Percentiles rank a stretch among this genome's conserved stretches.
These are phyloP conservation scores for Sturmia bella DNA, from an alignment of 2,888 invertebrate species.

Conservation along the genomic window DNA sequence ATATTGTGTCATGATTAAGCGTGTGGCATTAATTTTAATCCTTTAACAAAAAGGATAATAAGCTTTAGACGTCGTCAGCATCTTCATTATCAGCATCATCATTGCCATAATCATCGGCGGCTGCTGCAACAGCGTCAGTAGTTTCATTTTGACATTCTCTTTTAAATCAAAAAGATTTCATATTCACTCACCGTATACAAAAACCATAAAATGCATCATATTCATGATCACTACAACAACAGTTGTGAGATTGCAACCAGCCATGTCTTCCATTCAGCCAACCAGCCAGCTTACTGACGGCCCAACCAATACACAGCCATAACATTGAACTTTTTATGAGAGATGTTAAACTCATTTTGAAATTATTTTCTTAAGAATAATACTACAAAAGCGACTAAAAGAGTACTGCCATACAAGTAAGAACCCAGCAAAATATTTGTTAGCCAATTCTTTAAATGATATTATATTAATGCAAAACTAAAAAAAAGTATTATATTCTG, in stretches of 20 bases:
- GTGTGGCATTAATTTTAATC: conserved; percentile 70
- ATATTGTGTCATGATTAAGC: conserved; percentile 70
- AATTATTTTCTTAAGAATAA: conserved; percentile 62
- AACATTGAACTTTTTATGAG: conserved; percentile 61
- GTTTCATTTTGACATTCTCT: conserved; percentile 18
- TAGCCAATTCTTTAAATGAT: neutral
- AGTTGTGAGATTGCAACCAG: conserved; percentile 3
- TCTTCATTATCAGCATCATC: conserved; percentile 19
- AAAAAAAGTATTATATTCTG: too few species aligned
- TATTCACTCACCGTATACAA: conserved; percentile 47
- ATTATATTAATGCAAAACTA: too few species aligned
- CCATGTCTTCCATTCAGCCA: conserved; percentile 28
- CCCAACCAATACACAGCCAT: conserved; percentile 51
- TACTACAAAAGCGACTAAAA: conserved; percentile 31
- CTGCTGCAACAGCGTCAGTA: conserved; percentile 15
- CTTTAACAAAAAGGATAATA: conserved; percentile 70
- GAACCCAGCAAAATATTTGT: conserved; percentile 39
- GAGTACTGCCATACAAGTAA: too few species aligned
- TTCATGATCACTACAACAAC: conserved; percentile 11
- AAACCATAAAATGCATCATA: conserved; percentile 53
- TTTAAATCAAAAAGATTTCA: conserved; percentile 49
- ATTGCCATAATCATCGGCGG: neutral
- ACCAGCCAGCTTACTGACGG: conserved; percentile 41
- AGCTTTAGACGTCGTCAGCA: conserved; percentile 66
- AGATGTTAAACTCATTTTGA: conserved; percentile 67